A percentile compares a stretch with the other conserved stretches of the same genome.
Evolutionary conservation across 2,888 invertebrate species (phyloP).

Genomic region (Hypolimnas misippus): DNA sequence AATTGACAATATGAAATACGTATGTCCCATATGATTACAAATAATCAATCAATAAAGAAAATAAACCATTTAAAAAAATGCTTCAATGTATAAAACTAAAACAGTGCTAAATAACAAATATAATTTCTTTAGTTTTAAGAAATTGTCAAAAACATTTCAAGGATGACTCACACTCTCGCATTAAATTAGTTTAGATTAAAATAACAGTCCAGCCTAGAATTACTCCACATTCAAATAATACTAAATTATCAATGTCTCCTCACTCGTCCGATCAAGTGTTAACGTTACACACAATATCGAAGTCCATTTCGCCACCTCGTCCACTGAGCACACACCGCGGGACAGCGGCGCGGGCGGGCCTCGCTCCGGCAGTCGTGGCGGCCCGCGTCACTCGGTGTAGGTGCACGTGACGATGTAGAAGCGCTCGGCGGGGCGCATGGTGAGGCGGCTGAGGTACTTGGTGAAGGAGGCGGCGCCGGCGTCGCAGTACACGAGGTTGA

Average conservation of each 20-base stretch:
- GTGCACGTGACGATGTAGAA: constrained; percentile 70
- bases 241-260: background rate
- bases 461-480: constrained; percentile 76
- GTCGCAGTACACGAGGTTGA: constrained; percentile 86
- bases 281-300: too few relatives aligned
- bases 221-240: background rate
- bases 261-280: too few relatives aligned
- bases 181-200: background rate
- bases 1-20: constrained; percentile 1
- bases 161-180: too few relatives aligned
- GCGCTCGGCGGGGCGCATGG: constrained; percentile 49
- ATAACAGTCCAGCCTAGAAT: background rate
- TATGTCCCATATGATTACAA: background rate
- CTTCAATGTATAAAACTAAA: background rate
- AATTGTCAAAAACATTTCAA: background rate
- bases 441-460: constrained; percentile 69
- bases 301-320: too few relatives aligned
- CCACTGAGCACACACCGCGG: background rate
- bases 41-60: background rate
- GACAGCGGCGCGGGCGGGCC: background rate
- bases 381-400: constrained; percentile 65
- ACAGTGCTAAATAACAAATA: background rate
- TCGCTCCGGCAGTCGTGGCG: background rate
- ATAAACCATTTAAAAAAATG: background rate
- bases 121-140: background rate